Conservation (phyloP, 2,113 vertebrate genomes). For the Rattus rattus region DNA sequence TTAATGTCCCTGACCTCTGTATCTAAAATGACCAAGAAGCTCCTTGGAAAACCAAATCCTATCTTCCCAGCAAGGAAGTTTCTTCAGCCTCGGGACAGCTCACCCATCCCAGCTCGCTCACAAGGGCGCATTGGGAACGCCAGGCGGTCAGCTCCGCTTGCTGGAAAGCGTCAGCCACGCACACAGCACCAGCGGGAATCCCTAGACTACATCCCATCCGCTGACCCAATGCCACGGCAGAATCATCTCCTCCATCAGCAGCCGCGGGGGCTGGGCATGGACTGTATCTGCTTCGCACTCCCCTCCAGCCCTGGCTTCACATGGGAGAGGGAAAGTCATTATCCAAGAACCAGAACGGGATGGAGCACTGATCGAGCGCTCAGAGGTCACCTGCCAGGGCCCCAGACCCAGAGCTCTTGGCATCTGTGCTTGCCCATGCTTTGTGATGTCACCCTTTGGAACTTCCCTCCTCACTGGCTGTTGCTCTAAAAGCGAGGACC, state of each 20-base stretch:
- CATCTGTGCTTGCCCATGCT: background rate
- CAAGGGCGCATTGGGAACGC: constrained; percentile 12
- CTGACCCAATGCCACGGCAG: constrained; percentile 68
- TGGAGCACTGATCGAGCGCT: background rate
- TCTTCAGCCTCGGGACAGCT: constrained; percentile 36
- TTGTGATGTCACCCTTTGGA: background rate
- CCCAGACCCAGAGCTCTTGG: background rate
- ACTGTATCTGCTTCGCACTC: background rate
- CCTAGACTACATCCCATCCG: background rate
- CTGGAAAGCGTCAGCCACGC: constrained; percentile 50
- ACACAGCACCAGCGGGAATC: constrained; percentile 50
- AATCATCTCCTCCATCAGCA: constrained; percentile 56
- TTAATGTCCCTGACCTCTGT: background rate
- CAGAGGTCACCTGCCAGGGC: background rate
- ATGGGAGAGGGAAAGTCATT: constrained; percentile 12
- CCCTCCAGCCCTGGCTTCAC: constrained; percentile 15
- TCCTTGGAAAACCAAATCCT: background rate
- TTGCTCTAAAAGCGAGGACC: background rate
- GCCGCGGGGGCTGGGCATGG: constrained; percentile 32
- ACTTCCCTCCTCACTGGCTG: background rate
- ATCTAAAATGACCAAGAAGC: constrained; percentile 27
- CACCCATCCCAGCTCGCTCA: constrained; percentile 49
- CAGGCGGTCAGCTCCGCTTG: constrained; percentile 18
- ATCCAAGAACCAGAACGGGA: background rate
- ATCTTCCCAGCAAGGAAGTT: constrained; percentile 34